Base-by-base conservation (phyloP, 2,888 invertebrate genomes). In the Phorcus lineatus region DNA sequence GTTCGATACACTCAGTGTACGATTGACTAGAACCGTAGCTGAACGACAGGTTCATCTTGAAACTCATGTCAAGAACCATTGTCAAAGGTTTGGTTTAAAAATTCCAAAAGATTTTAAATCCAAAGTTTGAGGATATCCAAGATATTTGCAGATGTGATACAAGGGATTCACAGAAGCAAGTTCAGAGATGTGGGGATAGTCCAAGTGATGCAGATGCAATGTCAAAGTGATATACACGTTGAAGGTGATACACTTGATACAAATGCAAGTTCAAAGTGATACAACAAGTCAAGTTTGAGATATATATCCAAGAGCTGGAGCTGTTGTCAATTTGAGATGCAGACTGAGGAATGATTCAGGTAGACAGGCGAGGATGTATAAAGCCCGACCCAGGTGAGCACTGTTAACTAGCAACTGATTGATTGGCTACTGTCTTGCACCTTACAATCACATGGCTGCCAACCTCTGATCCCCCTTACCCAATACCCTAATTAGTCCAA, bases 41-140 rank as follows among this genome's bases (percentile, higher is more conserved):
- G 54, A 36, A 54, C 0, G 76, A 76, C 54, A 76, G 11, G 76
- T 55, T 75, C 75, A 75, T 13, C 28, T 75, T 53, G 54, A 76
- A 76, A 17, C 76, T 76, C 36, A 76, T 2, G 54, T 76, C 76
- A 24, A 76, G 76, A 53, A 76, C 76, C 76, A 76, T 76, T 16
- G 17, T 76, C n/a, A 36, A 1, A 74, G 13, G 47, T 47, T 47
- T 47, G 47, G 47, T 47, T 47, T 47, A 47, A 47, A n/a, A n/a
- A n/a, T n/a, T n/a, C n/a, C n/a, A n/a, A n/a, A 47, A 47, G 13
- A 47, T 11, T 47, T 47, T 11, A 47, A 47, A 11, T 47, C 47
- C 47, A 47, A 47, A 47, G 1, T 47, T 4, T 47, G 11, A 47
- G 13, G 47, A 47, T 47, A 47, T 47, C 47, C 47, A 47, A 47